These are phyloP conservation scores for Plutella xylostella DNA, from an alignment of 2,888 invertebrate species.

Conservation along the genomic window DNA sequence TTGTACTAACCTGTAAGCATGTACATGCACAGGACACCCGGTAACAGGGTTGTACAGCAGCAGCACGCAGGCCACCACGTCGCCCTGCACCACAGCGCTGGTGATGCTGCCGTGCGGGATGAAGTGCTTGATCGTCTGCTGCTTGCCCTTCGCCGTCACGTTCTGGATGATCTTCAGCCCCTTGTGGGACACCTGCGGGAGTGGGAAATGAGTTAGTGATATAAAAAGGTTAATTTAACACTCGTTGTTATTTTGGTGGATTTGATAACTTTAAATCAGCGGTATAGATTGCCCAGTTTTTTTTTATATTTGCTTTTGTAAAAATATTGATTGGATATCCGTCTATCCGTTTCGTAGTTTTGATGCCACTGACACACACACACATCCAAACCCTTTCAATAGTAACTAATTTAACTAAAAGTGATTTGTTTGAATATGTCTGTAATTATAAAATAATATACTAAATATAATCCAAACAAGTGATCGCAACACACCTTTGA, in stretches of 20 bases:
- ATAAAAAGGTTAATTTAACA: background rate
- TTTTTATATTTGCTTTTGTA: background rate
- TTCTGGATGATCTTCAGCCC: conserved; percentile 95
- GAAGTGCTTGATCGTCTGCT: conserved; percentile 89
- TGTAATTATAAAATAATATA: too few species aligned
- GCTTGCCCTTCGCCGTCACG: conserved; percentile 62
- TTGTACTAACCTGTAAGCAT: conserved; percentile 84
- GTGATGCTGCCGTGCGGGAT: conserved; percentile 95
- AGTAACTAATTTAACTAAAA: too few species aligned
- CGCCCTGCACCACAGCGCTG: conserved; percentile 89
- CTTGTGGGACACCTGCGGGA: conserved; percentile 82
- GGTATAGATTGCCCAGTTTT: background rate
- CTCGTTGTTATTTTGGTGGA: background rate
- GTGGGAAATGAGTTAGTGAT: background rate
- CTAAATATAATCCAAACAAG: too few species aligned
- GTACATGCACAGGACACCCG: conserved; percentile 94
- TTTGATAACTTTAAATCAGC: background rate
- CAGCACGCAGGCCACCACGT: conserved; percentile 93
- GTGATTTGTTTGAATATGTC: too few species aligned
- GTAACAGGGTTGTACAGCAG: conserved; percentile 95
- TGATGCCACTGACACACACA: too few species aligned
- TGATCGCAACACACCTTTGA: too few species aligned
- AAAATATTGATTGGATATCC: too few species aligned
- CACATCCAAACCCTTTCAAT: too few species aligned
- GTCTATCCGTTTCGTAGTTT: too few species aligned